Evolutionary conservation across 2,888 invertebrate species (phyloP), one percentile per base, ranked within the genome.

Genomic region (Itoplectis maculator): DNA sequence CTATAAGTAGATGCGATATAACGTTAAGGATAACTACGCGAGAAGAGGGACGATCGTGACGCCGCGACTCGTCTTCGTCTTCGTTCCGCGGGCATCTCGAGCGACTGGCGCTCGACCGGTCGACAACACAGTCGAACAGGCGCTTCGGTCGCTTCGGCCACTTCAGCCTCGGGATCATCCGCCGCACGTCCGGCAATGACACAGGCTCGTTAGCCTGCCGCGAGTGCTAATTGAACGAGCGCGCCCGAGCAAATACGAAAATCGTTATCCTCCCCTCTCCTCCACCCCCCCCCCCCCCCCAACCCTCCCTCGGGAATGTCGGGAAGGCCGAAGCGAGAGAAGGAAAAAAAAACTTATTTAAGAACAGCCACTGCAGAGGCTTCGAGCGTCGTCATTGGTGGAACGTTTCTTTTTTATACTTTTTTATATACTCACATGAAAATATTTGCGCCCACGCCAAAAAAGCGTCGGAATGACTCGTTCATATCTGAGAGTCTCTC

Each of bases 361-460:
- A n/a, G n/a, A n/a, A n/a, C 56, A 20, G 15, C 29, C 47, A 40
- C 45, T 65, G n/a, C 42, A 23, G 18, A 13, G 51, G 18, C 35
- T 20, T 2, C 45, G 47, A 35, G 20, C 8, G 51, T 13, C 47
- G 45, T 72, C 23, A 20, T 42, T 66, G 70, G 42, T 35, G 37
- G 76, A 59, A 68, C 73, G 68, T 77, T 77, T 61, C 42, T 6
- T 8, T 15, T 61, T 35, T 35, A 37, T 37, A n/a, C 37, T 7
- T 23, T 18, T 42, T 42, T 66, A 42, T 47, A 68, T 66, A 54
- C 9, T 37, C 74, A 11, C 61, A 18, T 37, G 59, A 72, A 18
- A 63, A 69, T 18, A 63, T 73, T 69, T 75, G 72, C 51, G 70
- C 49, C 35, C 54, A 69, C 68, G 75, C 61, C 65, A 61, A 72